phyloP scores from a whole-genome alignment of 2,113 vertebrate species.

The Mobula birostris region DNA sequence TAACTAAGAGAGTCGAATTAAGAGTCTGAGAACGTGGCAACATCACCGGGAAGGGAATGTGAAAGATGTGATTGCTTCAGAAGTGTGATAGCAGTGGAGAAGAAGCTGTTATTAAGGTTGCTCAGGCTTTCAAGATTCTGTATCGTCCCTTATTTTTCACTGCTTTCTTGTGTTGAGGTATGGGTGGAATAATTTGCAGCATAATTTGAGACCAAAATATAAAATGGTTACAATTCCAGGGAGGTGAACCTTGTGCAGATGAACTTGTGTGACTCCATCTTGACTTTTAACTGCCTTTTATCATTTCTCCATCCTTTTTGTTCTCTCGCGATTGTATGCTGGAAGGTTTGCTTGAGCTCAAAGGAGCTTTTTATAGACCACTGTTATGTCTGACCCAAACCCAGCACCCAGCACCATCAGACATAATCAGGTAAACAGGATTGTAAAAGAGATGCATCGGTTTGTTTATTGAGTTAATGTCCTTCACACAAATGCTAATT shows the following conservation, averaged over 20 bases:
- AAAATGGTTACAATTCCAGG: background rate
- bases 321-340: background rate
- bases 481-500: constrained; percentile 34
- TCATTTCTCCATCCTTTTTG: background rate
- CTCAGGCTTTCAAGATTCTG: too few species aligned
- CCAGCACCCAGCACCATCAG: background rate
- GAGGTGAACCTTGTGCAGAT: background rate
- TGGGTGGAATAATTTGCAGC: background rate
- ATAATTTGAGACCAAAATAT: background rate
- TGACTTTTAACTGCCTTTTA: background rate
- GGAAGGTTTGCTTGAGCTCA: background rate
- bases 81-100: too few species aligned
- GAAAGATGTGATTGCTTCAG: too few species aligned
- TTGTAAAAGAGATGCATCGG: background rate
- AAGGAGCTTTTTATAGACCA: background rate
- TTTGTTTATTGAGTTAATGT: constrained; percentile 28
- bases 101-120: too few species aligned
- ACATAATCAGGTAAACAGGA: constrained; percentile 14
- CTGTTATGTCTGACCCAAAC: background rate
- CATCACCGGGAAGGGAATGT: too few species aligned
- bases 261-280: background rate
- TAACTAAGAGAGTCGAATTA: too few species aligned
- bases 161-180: background rate
- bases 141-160: too few species aligned
- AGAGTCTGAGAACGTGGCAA: too few species aligned